Evolutionary conservation across 1,140 invertebrate species (phyloP).

Genomic region (Eupeodes corollae): DNA sequence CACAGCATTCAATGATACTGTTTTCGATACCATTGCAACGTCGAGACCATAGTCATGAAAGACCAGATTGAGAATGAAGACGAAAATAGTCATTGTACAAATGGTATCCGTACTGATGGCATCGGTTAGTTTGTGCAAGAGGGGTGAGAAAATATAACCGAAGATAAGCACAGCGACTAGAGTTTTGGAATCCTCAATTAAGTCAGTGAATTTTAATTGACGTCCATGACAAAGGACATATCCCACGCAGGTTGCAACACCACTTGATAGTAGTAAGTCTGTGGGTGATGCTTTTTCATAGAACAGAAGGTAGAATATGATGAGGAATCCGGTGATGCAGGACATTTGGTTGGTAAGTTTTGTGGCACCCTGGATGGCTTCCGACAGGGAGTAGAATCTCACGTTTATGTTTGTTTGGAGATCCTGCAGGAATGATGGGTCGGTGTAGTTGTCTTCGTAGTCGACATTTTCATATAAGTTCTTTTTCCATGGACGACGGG

Average conservation of each 20-base stretch:
- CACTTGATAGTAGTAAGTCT: slow-evolving; percentile 45
- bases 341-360: slow-evolving; percentile 63
- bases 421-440: slow-evolving; percentile 70
- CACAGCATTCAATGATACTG: slow-evolving; percentile 78
- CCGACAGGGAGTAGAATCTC: slow-evolving; percentile 51
- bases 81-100: slow-evolving; percentile 78
- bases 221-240: slow-evolving; percentile 28
- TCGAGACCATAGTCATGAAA: slow-evolving; percentile 86
- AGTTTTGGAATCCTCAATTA: slow-evolving; percentile 51
- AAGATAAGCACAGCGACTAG: slow-evolving; percentile 69
- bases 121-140: slow-evolving; percentile 89
- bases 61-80: slow-evolving; percentile 77
- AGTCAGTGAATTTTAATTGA: slow-evolving; percentile 14
- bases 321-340: slow-evolving; percentile 60
- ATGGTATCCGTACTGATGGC: slow-evolving; percentile 95
- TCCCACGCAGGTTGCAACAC: slow-evolving; percentile 44
- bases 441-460: slow-evolving; percentile 86
- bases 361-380: slow-evolving; percentile 61
- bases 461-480: slow-evolving; percentile 78
- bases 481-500: slow-evolving; percentile 58
- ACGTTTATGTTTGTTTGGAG: slow-evolving; percentile 73
- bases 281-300: slow-evolving; percentile 52
- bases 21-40: slow-evolving; percentile 68
- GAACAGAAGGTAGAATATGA: slow-evolving; percentile 63
- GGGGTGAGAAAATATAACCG: slow-evolving; percentile 75